phyloP scores from a whole-genome alignment of 2,888 invertebrate species.

The Epinotia ramella region DNA sequence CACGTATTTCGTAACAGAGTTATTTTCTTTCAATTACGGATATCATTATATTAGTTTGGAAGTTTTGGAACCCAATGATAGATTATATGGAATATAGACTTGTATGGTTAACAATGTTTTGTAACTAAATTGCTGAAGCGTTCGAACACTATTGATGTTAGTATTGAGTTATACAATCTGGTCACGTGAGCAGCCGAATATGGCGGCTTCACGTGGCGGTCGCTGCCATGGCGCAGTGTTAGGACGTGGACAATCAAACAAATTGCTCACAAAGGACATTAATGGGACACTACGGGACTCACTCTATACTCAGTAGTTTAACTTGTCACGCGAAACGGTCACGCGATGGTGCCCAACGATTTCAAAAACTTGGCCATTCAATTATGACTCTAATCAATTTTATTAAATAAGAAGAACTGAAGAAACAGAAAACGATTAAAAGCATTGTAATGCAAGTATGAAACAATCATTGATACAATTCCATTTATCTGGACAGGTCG shows the following conservation, averaged over 20 bases:
- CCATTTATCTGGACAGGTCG: constrained; percentile 13
- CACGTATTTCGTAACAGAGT: constrained; percentile 70
- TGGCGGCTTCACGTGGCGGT: constrained; percentile 53
- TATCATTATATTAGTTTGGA: constrained; percentile 46
- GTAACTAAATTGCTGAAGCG: constrained; percentile 2
- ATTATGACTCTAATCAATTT: constrained; percentile 60
- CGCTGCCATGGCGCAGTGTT: constrained; percentile 43
- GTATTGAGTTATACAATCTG: constrained; percentile 49
- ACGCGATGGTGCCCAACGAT: constrained; percentile 72
- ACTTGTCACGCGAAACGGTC: constrained; percentile 74
- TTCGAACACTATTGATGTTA: constrained; percentile 24
- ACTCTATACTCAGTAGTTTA: constrained; percentile 55
- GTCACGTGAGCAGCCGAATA: constrained; percentile 51
- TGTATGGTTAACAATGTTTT: constrained; percentile 12
- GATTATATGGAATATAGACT: background rate
- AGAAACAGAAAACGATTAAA: background rate
- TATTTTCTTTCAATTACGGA: constrained; percentile 63
- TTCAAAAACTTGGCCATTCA: constrained; percentile 56
- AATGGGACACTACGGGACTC: constrained; percentile 66
- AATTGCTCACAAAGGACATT: constrained; percentile 69
- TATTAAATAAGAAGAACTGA: constrained; percentile 9
- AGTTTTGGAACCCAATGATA: constrained; percentile 50
- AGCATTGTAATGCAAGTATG: background rate
- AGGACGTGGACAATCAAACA: constrained; percentile 60
- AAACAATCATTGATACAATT: constrained; percentile 5